Percentiles rank a stretch among this genome's conserved stretches.
Evolutionary conservation across 2,797 vertebrate genomes (phyloP).

Genomic region (Spondyliosoma cantharus): DNA sequence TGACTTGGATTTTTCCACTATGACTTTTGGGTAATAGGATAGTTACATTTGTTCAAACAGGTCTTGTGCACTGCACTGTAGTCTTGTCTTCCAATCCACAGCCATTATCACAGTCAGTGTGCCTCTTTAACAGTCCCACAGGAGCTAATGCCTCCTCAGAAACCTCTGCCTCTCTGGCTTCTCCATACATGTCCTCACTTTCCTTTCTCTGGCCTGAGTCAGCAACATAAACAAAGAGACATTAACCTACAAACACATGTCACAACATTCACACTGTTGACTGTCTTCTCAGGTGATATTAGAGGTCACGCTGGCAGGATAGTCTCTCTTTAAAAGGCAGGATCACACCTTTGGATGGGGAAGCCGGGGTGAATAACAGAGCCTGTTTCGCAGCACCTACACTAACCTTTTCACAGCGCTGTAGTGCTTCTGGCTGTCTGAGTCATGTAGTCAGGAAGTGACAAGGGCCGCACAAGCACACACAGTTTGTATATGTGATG

Average conservation of each 20-base stretch:
- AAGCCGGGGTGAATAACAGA: slow-evolving; percentile 4
- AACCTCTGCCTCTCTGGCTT: neutral
- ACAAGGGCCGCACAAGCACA: neutral
- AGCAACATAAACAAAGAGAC: neutral
- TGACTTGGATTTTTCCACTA: too few species aligned
- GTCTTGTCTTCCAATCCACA: slow-evolving; percentile 1
- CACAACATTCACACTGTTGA: neutral
- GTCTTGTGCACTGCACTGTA: neutral
- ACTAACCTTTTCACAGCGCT: slow-evolving; percentile 35
- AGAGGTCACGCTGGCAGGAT: slow-evolving; percentile 1
- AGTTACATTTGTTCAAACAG: neutral
- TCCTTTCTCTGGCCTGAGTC: neutral
- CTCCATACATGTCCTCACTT: neutral
- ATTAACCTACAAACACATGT: neutral
- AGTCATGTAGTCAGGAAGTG: slow-evolving; percentile 18
- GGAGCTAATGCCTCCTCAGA: neutral
- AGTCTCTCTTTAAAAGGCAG: slow-evolving; percentile 34
- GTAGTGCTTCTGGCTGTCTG: slow-evolving; percentile 23
- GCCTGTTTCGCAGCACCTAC: slow-evolving; percentile 25
- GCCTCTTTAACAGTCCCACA: neutral
- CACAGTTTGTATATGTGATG: neutral
- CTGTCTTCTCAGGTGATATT: too few species aligned
- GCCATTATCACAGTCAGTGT: neutral
- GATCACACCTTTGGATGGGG: slow-evolving; percentile 11
- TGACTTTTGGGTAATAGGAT: too few species aligned